A percentile compares a stretch with the other conserved stretches of the same genome.
phyloP scores from a whole-genome alignment of 2,888 invertebrate species.

The Helicoverpa assulta region DNA sequence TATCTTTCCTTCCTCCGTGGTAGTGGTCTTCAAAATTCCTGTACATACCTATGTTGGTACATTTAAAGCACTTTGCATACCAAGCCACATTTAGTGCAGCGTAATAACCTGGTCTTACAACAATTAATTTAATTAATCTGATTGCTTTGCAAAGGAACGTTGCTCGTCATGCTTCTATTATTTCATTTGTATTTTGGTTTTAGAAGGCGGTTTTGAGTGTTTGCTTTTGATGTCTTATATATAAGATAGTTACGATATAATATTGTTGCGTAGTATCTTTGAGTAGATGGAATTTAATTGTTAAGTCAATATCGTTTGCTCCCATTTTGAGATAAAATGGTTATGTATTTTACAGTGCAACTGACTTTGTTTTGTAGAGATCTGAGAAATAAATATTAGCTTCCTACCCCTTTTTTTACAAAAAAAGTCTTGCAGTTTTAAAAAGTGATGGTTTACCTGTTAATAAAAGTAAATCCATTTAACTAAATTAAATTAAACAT shows the following conservation, averaged over 20 bases:
- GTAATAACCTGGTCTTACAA: conserved; percentile 34
- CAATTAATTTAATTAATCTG: conserved; percentile 55
- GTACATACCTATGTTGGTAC: conserved; percentile 11
- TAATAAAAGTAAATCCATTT: background rate
- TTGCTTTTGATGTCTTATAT: background rate
- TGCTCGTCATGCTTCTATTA: conserved; percentile 41
- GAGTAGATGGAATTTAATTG: background rate
- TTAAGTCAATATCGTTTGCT: background rate
- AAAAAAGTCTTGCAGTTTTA: no score
- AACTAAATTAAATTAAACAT: background rate
- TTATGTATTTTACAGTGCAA: no score
- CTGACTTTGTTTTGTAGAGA: no score
- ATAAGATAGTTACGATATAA: background rate
- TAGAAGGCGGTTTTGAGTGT: background rate
- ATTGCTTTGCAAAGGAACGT: conserved; percentile 38
- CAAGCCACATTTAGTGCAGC: conserved; percentile 52
- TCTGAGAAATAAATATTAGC: no score
- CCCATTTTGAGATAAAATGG: background rate
- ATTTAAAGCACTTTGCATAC: conserved; percentile 50
- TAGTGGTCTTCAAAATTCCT: conserved; percentile 23
- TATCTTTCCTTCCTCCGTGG: no score
- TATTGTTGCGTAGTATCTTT: background rate
- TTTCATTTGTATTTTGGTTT: conserved; percentile 25
- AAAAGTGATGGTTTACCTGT: no score
- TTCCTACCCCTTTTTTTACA: no score